Evolutionary conservation across 2,888 invertebrate genomes (phyloP).

Genomic region (Latrodectus hesperus): DNA sequence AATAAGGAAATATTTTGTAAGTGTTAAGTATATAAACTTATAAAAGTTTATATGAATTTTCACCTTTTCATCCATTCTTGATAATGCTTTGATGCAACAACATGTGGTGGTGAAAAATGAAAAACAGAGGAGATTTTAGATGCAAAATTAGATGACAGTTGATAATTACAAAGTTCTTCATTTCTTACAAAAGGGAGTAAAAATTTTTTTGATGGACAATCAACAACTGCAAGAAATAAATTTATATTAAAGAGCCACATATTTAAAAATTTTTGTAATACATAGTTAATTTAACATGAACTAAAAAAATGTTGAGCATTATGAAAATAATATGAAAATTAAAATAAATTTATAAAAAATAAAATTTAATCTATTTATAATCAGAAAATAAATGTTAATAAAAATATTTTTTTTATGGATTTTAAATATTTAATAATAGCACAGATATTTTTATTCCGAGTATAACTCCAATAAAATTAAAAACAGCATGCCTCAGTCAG

Average conservation of each 20-base stretch:
- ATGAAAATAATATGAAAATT: background rate
- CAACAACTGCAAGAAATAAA: conserved; percentile 81
- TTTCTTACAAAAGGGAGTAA: conserved; percentile 80
- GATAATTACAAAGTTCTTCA: conserved; percentile 80
- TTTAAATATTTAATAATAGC: too few species aligned
- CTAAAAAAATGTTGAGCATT: background rate
- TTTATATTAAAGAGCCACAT: background rate
- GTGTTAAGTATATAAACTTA: background rate
- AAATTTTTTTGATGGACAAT: conserved; percentile 85
- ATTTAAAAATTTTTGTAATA: background rate
- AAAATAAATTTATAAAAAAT: background rate
- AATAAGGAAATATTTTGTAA: background rate
- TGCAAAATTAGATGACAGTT: conserved; percentile 77
- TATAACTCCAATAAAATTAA: too few species aligned
- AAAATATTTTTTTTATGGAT: too few species aligned
- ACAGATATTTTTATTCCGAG: too few species aligned
- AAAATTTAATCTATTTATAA: background rate
- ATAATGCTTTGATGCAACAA: conserved; percentile 82
- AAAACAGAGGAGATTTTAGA: conserved; percentile 83
- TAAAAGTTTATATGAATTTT: background rate
- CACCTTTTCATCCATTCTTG: conserved; percentile 82
- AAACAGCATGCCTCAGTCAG: too few species aligned
- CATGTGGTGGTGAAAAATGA: conserved; percentile 85
- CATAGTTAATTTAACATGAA: background rate
- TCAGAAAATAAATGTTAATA: too few species aligned